Percentiles rank a stretch among this genome's conserved stretches.
Conservation (phyloP, 2,113 vertebrate genomes). For the Lathamus discolor region DNA sequence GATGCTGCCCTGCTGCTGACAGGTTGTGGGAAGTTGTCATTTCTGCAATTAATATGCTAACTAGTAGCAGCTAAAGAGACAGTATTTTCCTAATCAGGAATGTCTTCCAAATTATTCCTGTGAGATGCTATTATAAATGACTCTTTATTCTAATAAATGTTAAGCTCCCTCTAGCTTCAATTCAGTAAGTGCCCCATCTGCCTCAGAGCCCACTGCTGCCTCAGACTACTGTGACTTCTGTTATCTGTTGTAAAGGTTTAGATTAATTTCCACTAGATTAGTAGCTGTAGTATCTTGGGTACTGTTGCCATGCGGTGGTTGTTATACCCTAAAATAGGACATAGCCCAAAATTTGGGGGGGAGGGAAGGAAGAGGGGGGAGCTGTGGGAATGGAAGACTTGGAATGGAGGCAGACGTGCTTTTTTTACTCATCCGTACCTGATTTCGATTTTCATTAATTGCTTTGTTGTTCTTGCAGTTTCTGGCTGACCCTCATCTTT, state of each 20-base stretch:
- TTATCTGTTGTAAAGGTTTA: not conserved
- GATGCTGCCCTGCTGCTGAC: not conserved
- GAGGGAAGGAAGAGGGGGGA: fast-evolving
- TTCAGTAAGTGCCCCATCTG: not conserved
- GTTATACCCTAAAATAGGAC: not conserved
- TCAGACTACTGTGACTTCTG: not conserved
- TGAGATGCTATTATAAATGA: not conserved
- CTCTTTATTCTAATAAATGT: not conserved
- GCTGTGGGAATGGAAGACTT: not conserved
- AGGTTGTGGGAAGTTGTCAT: not conserved
- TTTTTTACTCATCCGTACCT: not conserved
- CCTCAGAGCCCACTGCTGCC: not conserved
- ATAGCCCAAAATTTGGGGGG: not conserved
- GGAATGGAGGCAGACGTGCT: not conserved
- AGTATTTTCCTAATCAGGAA: not conserved
- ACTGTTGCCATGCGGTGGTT: not conserved
- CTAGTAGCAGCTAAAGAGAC: not conserved
- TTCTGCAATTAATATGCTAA: not conserved
- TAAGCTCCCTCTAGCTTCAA: not conserved
- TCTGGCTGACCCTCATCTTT: slow-evolving; percentile 93
- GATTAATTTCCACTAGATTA: not conserved
- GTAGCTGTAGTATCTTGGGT: not conserved
- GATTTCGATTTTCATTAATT: not conserved
- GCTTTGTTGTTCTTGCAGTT: slow-evolving; percentile 81
- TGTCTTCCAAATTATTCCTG: not conserved